Conservation (phyloP, 2,113 vertebrate genomes). For the Neogobius melanostomus region DNA sequence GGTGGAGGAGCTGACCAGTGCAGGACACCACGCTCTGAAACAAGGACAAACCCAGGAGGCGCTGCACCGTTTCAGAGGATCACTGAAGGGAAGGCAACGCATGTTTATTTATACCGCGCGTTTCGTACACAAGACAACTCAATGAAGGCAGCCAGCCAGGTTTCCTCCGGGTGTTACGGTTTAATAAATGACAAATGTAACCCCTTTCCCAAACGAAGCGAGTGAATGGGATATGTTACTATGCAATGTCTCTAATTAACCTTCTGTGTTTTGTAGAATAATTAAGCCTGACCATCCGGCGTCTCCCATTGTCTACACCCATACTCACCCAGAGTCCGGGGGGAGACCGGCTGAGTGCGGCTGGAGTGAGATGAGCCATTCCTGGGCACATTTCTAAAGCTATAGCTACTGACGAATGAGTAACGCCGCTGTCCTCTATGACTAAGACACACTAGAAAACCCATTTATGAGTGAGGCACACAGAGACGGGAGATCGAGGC, state of each 20-base stretch:
- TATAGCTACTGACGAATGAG: slow-evolving; percentile 23
- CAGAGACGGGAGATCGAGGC: background rate
- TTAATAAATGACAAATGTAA: no score
- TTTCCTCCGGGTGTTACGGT: no score
- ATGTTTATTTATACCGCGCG: no score
- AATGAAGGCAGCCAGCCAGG: no score
- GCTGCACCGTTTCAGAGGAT: no score
- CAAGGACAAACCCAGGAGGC: no score
- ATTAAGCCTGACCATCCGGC: background rate
- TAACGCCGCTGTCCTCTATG: slow-evolving; percentile 19
- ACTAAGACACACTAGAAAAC: slow-evolving; percentile 4
- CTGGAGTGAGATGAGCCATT: slow-evolving; percentile 36
- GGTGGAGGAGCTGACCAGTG: no score
- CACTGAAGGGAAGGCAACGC: no score
- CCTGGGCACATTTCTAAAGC: slow-evolving; percentile 35
- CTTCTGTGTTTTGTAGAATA: background rate
- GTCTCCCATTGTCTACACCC: slow-evolving; percentile 1
- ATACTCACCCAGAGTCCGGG: slow-evolving; percentile 21
- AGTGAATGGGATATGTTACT: no score
- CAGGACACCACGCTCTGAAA: no score
- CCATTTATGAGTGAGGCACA: slow-evolving; percentile 2
- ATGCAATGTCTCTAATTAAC: background rate
- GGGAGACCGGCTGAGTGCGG: slow-evolving; percentile 20
- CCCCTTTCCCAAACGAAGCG: no score
- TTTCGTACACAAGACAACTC: no score